Evolutionary conservation across 2,797 vertebrate species (phyloP).

Genomic region (Dipus sagitta): DNA sequence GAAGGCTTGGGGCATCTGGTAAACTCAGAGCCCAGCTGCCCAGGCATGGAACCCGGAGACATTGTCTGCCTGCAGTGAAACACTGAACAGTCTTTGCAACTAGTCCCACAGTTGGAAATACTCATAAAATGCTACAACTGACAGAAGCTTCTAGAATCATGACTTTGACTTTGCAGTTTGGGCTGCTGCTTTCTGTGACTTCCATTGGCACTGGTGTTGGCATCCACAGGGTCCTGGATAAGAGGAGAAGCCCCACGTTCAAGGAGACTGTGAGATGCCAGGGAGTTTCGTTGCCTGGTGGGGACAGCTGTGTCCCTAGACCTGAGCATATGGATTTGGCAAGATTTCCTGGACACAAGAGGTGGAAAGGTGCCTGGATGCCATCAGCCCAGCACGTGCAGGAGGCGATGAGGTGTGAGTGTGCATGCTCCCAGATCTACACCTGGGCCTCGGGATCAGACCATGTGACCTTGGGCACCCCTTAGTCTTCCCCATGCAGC

Average conservation of each 20-base stretch:
- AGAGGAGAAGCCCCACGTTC: neutral
- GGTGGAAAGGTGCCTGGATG: rapidly evolving
- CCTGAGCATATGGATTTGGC: rapidly evolving
- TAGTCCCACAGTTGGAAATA: rapidly evolving
- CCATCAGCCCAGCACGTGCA: rapidly evolving
- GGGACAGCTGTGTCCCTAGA: too few species aligned
- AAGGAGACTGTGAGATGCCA: rapidly evolving
- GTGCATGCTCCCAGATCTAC: rapidly evolving
- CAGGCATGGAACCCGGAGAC: rapidly evolving
- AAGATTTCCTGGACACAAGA: rapidly evolving
- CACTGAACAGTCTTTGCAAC: rapidly evolving
- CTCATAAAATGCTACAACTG: rapidly evolving
- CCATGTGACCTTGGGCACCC: neutral
- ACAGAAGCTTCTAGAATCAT: rapidly evolving
- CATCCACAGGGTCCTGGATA: neutral
- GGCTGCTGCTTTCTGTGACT: neutral
- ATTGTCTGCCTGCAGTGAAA: rapidly evolving
- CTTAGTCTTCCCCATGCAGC: neutral
- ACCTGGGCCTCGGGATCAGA: rapidly evolving
- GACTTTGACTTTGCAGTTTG: rapidly evolving
- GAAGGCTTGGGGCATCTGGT: neutral
- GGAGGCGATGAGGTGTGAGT: neutral
- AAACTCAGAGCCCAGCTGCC: neutral
- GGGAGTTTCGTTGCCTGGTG: rapidly evolving
- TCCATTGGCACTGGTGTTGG: neutral